A percentile compares a stretch with the other conserved stretches of the same genome.
phyloP scores from a whole-genome alignment of 2,797 vertebrate species.

The Myripristis jacobus region DNA sequence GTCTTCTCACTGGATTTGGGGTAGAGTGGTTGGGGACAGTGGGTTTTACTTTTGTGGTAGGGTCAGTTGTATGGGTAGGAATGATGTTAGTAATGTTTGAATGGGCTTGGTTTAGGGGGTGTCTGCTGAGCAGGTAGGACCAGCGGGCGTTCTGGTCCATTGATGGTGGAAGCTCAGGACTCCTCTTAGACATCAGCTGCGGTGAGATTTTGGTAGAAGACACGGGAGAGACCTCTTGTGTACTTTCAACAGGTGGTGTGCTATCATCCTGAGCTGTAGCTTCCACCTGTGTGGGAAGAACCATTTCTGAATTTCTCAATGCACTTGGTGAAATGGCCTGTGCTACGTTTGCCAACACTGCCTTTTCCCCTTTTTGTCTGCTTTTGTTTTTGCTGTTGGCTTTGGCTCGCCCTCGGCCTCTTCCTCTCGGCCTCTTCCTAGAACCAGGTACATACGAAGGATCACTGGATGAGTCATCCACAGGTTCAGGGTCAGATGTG shows the following conservation, averaged over 20 bases:
- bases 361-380: constrained; percentile 12
- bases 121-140: constrained; percentile 67
- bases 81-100: not conserved
- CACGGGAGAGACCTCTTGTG: not conserved
- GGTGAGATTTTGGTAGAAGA: constrained; percentile 25
- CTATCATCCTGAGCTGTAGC: not conserved
- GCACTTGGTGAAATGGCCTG: not conserved
- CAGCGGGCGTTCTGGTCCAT: constrained; percentile 42
- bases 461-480: constrained; percentile 5
- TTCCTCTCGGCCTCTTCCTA: not conserved
- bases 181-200: not conserved
- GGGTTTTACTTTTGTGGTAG: not conserved
- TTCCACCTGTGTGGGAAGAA: fast-evolving
- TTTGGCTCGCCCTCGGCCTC: not conserved
- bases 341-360: not conserved
- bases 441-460: constrained; percentile 31
- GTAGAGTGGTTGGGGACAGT: constrained; percentile 59
- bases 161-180: fast-evolving
- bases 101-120: constrained; percentile 28
- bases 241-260: not conserved
- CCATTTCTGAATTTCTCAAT: not conserved
- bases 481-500: not conserved
- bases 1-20: constrained; percentile 42
- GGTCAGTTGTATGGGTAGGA: not conserved
- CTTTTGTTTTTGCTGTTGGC: not conserved